phyloP scores from a whole-genome alignment of 2,113 vertebrate species.

The Hemiprocne comata region DNA sequence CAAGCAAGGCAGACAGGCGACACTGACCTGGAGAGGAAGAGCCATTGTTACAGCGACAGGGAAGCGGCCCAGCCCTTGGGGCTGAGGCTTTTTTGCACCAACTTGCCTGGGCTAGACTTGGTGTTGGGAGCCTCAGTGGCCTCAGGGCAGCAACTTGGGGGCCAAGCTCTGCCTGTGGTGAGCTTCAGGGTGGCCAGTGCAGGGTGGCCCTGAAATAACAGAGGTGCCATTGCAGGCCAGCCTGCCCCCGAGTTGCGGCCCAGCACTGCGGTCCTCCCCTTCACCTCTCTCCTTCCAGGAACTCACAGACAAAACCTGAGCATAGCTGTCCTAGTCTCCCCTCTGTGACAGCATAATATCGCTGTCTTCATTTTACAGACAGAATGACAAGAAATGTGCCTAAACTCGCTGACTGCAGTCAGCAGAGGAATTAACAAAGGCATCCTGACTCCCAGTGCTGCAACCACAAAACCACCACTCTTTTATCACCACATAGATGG shows the following conservation, averaged over 20 bases:
- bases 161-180: rapidly evolving
- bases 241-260: rapidly evolving
- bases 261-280: rapidly evolving
- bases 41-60: rapidly evolving
- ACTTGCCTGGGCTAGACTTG: background rate
- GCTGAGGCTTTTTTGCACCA: background rate
- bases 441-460: background rate
- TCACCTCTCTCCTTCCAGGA: background rate
- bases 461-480: background rate
- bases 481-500: background rate
- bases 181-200: rapidly evolving
- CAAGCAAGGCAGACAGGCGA: background rate
- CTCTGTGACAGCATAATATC: background rate
- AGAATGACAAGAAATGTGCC: background rate
- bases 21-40: background rate
- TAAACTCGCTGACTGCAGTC: background rate
- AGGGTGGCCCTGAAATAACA: rapidly evolving
- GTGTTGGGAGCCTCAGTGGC: background rate
- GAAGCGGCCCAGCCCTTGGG: background rate
- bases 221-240: rapidly evolving
- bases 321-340: rapidly evolving
- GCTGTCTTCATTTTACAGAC: background rate
- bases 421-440: background rate
- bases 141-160: rapidly evolving
- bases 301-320: background rate